Evolutionary conservation across 2,888 invertebrate genomes (phyloP).

Genomic region (Embidobia sp.): DNA sequence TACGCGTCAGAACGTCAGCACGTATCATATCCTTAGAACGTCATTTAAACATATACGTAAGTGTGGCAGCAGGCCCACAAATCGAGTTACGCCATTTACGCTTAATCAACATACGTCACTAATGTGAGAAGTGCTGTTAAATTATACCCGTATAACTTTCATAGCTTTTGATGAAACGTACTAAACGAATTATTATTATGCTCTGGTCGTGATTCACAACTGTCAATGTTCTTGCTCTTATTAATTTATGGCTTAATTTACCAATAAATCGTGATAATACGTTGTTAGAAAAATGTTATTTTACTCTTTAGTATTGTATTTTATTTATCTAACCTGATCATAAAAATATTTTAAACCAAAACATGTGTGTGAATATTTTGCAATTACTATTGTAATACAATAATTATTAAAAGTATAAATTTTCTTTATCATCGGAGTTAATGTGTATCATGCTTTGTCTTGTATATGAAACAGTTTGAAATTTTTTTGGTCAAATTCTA

Average conservation of each 20-base stretch:
- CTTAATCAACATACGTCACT: constrained; percentile 58
- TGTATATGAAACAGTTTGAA: too few relatives aligned
- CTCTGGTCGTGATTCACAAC: neutral
- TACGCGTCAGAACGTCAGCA: constrained; percentile 41
- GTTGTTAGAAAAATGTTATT: neutral
- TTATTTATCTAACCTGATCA: too few relatives aligned
- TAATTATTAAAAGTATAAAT: too few relatives aligned
- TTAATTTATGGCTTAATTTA: constrained; percentile 1
- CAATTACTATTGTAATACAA: too few relatives aligned
- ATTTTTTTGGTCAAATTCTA: too few relatives aligned
- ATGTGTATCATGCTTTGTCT: too few relatives aligned
- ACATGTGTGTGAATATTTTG: too few relatives aligned
- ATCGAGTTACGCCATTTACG: constrained; percentile 58
- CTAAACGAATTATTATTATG: constrained; percentile 15
- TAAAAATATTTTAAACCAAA: too few relatives aligned
- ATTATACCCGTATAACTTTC: constrained; percentile 43
- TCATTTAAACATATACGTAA: constrained; percentile 56
- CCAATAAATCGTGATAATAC: neutral
- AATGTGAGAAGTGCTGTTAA: constrained; percentile 32
- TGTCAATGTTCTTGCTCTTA: neutral
- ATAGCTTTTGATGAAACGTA: constrained; percentile 8
- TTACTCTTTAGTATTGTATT: too few relatives aligned
- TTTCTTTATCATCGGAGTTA: too few relatives aligned
- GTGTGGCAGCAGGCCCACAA: constrained; percentile 49
- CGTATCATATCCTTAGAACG: constrained; percentile 59